A percentile compares a stretch with the other conserved stretches of the same genome.
Conservation (phyloP, 2,888 invertebrate genomes). For the Philopedon plagiatum region DNA sequence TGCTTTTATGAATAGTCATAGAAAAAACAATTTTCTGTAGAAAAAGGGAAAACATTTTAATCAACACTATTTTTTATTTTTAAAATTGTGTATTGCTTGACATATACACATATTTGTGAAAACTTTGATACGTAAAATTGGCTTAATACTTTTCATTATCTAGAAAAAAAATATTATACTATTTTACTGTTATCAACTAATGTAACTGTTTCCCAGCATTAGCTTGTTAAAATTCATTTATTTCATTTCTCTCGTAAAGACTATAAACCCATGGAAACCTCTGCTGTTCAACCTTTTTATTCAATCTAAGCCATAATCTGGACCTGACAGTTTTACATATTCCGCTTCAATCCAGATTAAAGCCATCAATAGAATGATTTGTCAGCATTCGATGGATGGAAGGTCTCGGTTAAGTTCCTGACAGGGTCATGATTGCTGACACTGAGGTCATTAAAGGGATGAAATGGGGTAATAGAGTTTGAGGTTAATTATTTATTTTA, state of each 20-base stretch:
- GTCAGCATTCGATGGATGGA: conserved; percentile 22
- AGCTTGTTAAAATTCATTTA: background rate
- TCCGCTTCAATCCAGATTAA: conserved; percentile 60
- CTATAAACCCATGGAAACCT: background rate
- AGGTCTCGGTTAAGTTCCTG: conserved; percentile 15
- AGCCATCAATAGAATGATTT: conserved; percentile 57
- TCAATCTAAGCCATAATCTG: conserved; percentile 58
- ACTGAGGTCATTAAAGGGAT: conserved; percentile 3
- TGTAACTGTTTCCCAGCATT: too few relatives aligned
- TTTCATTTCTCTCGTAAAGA: background rate
- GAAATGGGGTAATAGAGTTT: background rate
- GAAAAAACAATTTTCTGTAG: too few relatives aligned
- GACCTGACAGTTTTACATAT: conserved; percentile 60
- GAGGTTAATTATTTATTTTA: background rate
- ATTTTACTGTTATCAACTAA: too few relatives aligned
- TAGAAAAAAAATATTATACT: too few relatives aligned
- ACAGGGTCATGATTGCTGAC: conserved; percentile 14
- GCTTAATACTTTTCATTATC: too few relatives aligned
- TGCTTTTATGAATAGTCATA: too few relatives aligned
- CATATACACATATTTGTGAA: too few relatives aligned
- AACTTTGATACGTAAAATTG: too few relatives aligned
- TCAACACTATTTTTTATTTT: too few relatives aligned
- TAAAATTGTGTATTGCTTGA: too few relatives aligned
- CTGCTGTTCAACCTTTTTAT: background rate
- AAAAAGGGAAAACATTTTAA: too few relatives aligned